phyloP scores from a whole-genome alignment of 2,888 invertebrate genomes.

The Drosophila setosimentum region DNA sequence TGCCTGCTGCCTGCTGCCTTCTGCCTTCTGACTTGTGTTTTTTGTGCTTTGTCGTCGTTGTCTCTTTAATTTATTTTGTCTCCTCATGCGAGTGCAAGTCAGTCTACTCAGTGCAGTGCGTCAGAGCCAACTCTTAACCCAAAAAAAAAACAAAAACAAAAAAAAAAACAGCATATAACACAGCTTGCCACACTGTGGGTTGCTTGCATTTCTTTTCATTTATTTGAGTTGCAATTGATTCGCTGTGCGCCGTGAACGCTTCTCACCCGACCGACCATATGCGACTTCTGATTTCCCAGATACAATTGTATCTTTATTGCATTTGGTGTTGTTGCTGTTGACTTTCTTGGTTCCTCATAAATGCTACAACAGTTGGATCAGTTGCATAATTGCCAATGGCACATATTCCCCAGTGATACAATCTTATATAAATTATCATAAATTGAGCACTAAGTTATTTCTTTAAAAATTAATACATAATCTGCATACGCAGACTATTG shows the following conservation, averaged over 20 bases:
- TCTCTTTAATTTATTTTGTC: conserved; percentile 71
- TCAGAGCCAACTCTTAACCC: conserved; percentile 35
- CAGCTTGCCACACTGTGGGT: conserved; percentile 44
- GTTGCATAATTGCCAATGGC: conserved; percentile 49
- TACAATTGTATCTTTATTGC: conserved; percentile 34
- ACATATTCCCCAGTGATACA: conserved; percentile 13
- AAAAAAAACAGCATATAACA: conserved; percentile 21
- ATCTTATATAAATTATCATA: neutral
- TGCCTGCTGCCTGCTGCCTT: neutral
- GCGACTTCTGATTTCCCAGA: conserved; percentile 32
- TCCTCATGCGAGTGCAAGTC: conserved; percentile 62
- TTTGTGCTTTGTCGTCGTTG: conserved; percentile 47
- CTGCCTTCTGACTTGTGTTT: conserved; percentile 21
- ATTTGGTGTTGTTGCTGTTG: conserved; percentile 3
- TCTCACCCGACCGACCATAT: conserved; percentile 24
- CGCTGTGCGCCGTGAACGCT: conserved; percentile 20
- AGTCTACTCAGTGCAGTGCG: conserved; percentile 28
- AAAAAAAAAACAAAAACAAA: neutral
- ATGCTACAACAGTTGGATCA: conserved; percentile 50
- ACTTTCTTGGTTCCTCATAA: conserved; percentile 53
- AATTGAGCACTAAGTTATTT: neutral
- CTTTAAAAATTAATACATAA: no score
- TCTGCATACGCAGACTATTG: no score
- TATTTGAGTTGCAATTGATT: conserved; percentile 68
- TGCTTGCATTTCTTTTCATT: conserved; percentile 73